Evolutionary conservation across 1,140 invertebrate species (phyloP), one percentile per base, ranked within the genome.

Genomic region (Trachymyrmex cornetzi): DNA sequence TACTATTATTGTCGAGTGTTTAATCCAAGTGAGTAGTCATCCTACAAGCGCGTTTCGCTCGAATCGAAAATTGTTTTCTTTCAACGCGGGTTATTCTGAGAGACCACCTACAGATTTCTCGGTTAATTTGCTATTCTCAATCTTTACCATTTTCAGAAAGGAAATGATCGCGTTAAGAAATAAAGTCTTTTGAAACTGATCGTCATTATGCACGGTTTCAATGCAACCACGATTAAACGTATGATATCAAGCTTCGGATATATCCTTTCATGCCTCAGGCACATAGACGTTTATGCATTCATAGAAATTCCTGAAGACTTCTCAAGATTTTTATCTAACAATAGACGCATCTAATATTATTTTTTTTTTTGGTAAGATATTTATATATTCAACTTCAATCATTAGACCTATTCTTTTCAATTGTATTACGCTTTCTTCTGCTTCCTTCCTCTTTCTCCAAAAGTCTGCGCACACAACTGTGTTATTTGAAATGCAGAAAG

Each of bases 401-500:
- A 30, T 24, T 30, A 44, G 11, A 9, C 22, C 11, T n/a, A 14
- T 55, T 55, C n/a, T 24, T 38, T 69, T 69, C 16, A 34, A 14
- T 81, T 30, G 38, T 1, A 30, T 14, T 66, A 30, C 1, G 3
- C 4, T 14, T n/a, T 53, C 16, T 24, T 24, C 24, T 80, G 2
- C 9, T 24, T 19, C 24, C 14, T 30, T 55, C 27, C 74, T 24
- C 24, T 38, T 44, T 77, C 34, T 48, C 22, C 38, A 27, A 61
- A 63, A n/a, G 38, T 30, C 30, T 59, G 34, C 57, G 19, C 14
- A 34, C 44, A 67, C 24, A 38, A 34, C 11, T 55, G 30, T 69
- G 30, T 53, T 55, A 80, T 24, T 67, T 71, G 55, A 55, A 69
- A 81, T 55, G 48, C 30, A 69, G 48, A 81, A 81, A 81, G n/a